phyloP scores from a whole-genome alignment of 2,888 invertebrate genomes.

The Icerya purchasi region DNA sequence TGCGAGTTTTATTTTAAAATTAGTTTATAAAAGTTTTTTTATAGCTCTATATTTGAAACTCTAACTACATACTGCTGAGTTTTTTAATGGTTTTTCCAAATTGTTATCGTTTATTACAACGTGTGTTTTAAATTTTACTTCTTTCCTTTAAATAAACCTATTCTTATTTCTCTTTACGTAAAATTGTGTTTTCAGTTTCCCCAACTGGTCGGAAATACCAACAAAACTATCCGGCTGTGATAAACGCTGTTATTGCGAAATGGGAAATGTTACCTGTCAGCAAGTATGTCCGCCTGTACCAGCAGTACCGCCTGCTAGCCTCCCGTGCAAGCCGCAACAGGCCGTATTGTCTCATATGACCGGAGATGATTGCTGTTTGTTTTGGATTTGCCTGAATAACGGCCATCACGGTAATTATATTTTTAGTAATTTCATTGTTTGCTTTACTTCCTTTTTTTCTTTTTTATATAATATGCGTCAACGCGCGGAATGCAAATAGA shows the following conservation, averaged over 20 bases:
- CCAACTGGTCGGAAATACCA: conserved; percentile 67
- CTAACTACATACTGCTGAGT: too few relatives aligned
- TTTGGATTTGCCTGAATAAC: conserved; percentile 37
- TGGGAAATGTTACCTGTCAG: conserved; percentile 66
- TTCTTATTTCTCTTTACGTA: not conserved
- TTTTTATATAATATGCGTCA: too few relatives aligned
- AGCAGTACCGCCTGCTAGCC: conserved; percentile 46
- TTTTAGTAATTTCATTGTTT: not conserved
- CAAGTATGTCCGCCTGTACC: conserved; percentile 57
- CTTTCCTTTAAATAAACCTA: too few relatives aligned
- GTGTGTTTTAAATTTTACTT: too few relatives aligned
- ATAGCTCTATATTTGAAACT: too few relatives aligned
- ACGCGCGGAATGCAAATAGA: too few relatives aligned
- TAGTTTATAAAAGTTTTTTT: too few relatives aligned
- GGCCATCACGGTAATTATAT: conserved; percentile 4
- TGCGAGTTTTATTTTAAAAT: too few relatives aligned
- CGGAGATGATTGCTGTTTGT: conserved; percentile 64
- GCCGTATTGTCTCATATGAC: conserved; percentile 40
- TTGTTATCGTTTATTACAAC: too few relatives aligned
- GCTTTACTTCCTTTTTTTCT: too few relatives aligned
- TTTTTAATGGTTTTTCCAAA: too few relatives aligned
- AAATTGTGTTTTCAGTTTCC: conserved; percentile 27
- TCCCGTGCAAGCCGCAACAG: conserved; percentile 46
- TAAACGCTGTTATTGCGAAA: conserved; percentile 65
- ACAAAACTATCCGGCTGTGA: conserved; percentile 61